These are phyloP conservation scores for Blomia tropicalis DNA, from an alignment of 2,888 invertebrate genomes.

Conservation along the genomic window DNA sequence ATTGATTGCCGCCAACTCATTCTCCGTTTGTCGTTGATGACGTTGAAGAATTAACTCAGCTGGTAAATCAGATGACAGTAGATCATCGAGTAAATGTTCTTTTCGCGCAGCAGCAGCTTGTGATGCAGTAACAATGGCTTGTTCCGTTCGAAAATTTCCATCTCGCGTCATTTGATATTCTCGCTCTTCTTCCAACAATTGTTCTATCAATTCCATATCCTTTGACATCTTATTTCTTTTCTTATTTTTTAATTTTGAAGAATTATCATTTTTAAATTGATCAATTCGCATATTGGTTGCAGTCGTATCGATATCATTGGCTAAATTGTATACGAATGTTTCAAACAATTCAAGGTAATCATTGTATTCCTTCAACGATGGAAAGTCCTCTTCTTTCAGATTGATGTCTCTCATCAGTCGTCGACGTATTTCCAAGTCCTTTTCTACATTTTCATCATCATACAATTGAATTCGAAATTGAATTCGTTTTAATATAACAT, in stretches of 20 bases:
- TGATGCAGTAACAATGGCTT: conserved; percentile 30
- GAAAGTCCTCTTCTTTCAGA: conserved; percentile 86
- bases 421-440: conserved; percentile 87
- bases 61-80: conserved; percentile 79
- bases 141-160: conserved; percentile 32
- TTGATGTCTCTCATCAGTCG: conserved; percentile 74
- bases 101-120: conserved; percentile 51
- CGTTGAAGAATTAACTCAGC: conserved; percentile 70
- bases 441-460: conserved; percentile 89
- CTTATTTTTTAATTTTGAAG: conserved; percentile 37
- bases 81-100: conserved; percentile 80
- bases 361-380: conserved; percentile 64
- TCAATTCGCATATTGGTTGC: conserved; percentile 77
- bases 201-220: conserved; percentile 71
- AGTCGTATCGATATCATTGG: conserved; percentile 70
- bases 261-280: conserved; percentile 75
- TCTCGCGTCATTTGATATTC: conserved; percentile 49
- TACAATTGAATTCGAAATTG: conserved; percentile 74
- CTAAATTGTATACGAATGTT: conserved; percentile 71
- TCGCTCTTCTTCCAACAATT: conserved; percentile 52
- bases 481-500: conserved; percentile 64
- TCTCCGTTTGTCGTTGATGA: conserved; percentile 39
- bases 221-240: conserved; percentile 41
- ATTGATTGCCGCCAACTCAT: background rate
- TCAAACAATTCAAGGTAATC: conserved; percentile 93